Evolutionary conservation across 2,113 vertebrate genomes (phyloP).

Genomic region (Dendrocopos noguchii): DNA sequence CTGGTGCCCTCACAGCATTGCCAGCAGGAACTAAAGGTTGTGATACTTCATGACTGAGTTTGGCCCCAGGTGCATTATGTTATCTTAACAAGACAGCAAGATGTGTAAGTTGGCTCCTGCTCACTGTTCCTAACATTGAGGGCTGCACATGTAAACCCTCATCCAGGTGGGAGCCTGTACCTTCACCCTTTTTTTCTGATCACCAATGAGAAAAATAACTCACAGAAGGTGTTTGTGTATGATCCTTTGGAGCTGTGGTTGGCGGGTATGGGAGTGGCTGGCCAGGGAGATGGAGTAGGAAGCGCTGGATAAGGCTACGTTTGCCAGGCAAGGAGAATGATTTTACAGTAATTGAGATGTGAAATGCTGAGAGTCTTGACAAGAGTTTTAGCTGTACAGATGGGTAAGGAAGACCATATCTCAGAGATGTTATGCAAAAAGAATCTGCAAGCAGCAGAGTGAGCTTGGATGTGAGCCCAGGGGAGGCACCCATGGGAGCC

Average conservation of each 20-base stretch:
- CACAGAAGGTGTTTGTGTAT: conserved; percentile 45
- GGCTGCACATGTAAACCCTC: conserved; percentile 2
- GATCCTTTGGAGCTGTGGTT: conserved; percentile 62
- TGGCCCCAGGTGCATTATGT: neutral
- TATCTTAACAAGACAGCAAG: neutral
- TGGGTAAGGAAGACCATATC: conserved; percentile 72
- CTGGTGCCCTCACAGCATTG: neutral
- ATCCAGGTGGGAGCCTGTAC: neutral
- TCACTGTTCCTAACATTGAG: neutral
- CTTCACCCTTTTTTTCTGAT: neutral
- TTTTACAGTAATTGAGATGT: conserved; percentile 74
- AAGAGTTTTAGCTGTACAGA: conserved; percentile 75
- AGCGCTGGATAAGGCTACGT: conserved; percentile 58
- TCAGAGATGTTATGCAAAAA: conserved; percentile 67
- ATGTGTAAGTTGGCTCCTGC: neutral
- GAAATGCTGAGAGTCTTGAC: conserved; percentile 72
- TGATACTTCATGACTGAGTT: accelerated
- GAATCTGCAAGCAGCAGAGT: conserved; percentile 62
- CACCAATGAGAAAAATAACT: neutral
- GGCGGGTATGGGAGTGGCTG: conserved; percentile 49
- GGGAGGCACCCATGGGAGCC: conserved; percentile 51
- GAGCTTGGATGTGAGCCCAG: conserved; percentile 55
- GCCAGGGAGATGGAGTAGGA: conserved; percentile 61
- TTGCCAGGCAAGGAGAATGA: conserved; percentile 70
- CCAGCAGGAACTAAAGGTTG: neutral